Evolutionary conservation across 2,888 invertebrate species (phyloP).

Genomic region (Caenorhabditis sinica): DNA sequence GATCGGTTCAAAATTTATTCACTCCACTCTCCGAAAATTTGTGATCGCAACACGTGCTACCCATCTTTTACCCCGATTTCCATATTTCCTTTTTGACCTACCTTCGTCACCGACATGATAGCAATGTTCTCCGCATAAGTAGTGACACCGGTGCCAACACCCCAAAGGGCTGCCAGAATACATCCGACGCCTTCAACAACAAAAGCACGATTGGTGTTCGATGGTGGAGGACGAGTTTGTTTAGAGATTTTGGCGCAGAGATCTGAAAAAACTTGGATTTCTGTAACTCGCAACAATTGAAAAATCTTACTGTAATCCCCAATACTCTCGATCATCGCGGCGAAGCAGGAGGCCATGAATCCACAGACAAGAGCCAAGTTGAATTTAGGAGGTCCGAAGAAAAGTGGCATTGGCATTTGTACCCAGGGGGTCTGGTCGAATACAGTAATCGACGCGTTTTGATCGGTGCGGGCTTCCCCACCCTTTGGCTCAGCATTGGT

Average conservation of each 20-base stretch:
- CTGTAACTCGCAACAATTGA: background rate
- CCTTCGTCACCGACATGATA: slow-evolving; percentile 77
- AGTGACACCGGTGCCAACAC: slow-evolving; percentile 79
- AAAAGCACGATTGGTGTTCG: slow-evolving; percentile 78
- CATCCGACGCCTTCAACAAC: slow-evolving; percentile 79
- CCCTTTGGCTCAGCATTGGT: slow-evolving; percentile 74
- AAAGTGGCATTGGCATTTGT: slow-evolving; percentile 78
- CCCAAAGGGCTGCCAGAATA: slow-evolving; percentile 76
- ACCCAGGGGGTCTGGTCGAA: slow-evolving; percentile 77
- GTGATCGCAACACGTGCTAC: background rate
- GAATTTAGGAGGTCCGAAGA: slow-evolving; percentile 75
- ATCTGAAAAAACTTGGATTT: slow-evolving; percentile 26
- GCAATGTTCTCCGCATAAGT: slow-evolving; percentile 81
- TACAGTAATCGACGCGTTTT: slow-evolving; percentile 72
- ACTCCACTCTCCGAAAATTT: background rate
- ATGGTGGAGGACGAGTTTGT: slow-evolving; percentile 75
- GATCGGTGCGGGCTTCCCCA: slow-evolving; percentile 77
- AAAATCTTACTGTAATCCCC: slow-evolving; percentile 73
- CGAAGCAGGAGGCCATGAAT: slow-evolving; percentile 78
- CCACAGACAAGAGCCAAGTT: slow-evolving; percentile 74
- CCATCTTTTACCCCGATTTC: too few relatives aligned
- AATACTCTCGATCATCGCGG: slow-evolving; percentile 78
- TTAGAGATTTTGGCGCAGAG: slow-evolving; percentile 69
- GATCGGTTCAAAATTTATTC: too few relatives aligned
- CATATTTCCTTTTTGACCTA: slow-evolving; percentile 14